phyloP scores from a whole-genome alignment of 53 echinoderm and acorn worm genomes.

The Luidia sarsii region DNA sequence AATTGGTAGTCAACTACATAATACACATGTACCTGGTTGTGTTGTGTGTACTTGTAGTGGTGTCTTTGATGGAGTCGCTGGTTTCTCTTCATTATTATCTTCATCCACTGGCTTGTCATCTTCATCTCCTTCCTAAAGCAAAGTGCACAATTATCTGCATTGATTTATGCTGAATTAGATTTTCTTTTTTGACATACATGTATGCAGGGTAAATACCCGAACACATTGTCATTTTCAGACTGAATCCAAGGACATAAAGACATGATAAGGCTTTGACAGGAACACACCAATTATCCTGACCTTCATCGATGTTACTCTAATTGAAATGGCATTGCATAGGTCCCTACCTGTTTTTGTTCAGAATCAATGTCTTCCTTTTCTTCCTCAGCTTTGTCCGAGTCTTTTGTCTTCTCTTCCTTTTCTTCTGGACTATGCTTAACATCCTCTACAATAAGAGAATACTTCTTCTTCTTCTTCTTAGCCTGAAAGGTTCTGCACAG shows the following conservation, averaged over 20 bases:
- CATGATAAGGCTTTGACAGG: no score
- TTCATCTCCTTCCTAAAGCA: constrained; percentile 13
- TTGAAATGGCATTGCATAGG: no score
- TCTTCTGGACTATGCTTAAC: constrained; percentile 40
- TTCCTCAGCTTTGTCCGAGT: constrained; percentile 37
- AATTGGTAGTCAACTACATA: no score
- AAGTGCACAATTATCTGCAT: no score
- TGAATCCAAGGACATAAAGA: no score
- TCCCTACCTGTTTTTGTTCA: constrained; percentile 24
- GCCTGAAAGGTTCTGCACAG: constrained; percentile 78
- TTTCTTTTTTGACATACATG: no score
- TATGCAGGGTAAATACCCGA: no score
- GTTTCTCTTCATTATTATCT: constrained; percentile 36
- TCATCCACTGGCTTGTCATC: not conserved
- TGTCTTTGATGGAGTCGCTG: constrained; percentile 20
- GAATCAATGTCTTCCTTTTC: not conserved
- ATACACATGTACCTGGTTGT: constrained; percentile 20
- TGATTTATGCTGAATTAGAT: no score
- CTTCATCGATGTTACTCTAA: no score
- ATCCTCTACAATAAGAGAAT: not conserved
- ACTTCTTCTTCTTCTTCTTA: constrained; percentile 70
- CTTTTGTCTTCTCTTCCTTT: constrained; percentile 56
- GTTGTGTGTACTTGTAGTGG: constrained; percentile 7
- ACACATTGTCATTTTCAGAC: no score
- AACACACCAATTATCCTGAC: no score